Percentiles rank a stretch among this genome's conserved stretches.
Evolutionary conservation across 35 echinoderm and acorn worm species (phyloP).

Genomic region (Apostichopus californicus): DNA sequence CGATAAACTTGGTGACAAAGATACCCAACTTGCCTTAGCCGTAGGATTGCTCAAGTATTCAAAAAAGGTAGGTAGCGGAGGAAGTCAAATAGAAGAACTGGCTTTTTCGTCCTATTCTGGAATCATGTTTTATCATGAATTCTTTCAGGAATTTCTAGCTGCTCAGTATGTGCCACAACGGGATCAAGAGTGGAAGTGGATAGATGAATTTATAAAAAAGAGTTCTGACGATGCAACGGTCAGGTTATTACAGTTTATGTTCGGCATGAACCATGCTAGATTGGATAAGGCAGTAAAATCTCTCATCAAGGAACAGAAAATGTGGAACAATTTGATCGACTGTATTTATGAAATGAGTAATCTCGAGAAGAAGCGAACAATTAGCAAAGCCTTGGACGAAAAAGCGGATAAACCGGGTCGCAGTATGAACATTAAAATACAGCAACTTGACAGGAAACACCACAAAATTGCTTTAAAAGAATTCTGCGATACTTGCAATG

Average conservation of each 20-base stretch:
- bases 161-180: background rate
- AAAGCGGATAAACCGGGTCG: background rate
- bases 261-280: background rate
- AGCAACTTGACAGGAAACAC: background rate
- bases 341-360: conserved; percentile 26
- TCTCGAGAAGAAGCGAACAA: background rate
- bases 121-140: conserved; percentile 29
- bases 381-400: background rate
- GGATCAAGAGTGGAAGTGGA: background rate
- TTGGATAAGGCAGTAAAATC: background rate
- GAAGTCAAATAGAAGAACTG: background rate
- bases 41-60: conserved; percentile 13
- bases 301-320: background rate
- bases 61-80: background rate
- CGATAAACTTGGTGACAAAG: background rate
- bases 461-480: background rate
- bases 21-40: background rate
- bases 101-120: conserved; percentile 18
- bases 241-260: conserved; percentile 25
- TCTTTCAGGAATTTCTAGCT: conserved; percentile 16
- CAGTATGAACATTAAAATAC: background rate
- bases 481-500: background rate
- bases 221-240: background rate
- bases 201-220: background rate
- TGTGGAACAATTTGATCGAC: conserved; percentile 44